Evolutionary conservation across 2,888 invertebrate species (phyloP), one percentile per base, ranked within the genome.

Genomic region (Scrobipalpa atriplicella): DNA sequence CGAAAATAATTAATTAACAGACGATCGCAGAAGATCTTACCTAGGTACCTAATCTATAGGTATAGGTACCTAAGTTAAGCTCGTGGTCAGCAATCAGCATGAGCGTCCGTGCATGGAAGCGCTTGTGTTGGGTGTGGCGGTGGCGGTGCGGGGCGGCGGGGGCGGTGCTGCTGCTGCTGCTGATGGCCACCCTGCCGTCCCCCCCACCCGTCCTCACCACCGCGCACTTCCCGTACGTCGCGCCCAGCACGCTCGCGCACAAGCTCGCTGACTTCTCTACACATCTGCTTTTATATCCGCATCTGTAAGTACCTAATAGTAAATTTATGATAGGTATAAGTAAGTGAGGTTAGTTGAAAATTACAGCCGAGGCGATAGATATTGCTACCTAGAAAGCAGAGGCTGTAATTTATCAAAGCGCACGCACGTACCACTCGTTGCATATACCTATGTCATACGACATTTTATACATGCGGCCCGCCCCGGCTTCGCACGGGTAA

Each of bases 261-360:
- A 77, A 75, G 68, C 84, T 88, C 65, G 85, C 87, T 3, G 87
- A 87, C 77, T 85, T 85, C 74, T 75, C 77, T 64, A 74, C 83
- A 67, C 80, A 84, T 63, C 79, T 82, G 51, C 76, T 74, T 7
- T 72, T 78, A 36, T 67, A 74, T 38, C 65, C 71, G 0, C 71
- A 73, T 62, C 63, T 75, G 77, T 77, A 19, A 70, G 75, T 64
- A n/a, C 0, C 6, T n/a, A n/a, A n/a, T n/a, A n/a, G n/a, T n/a
- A n/a, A n/a, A n/a, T n/a, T n/a, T n/a, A n/a, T n/a, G n/a, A n/a
- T n/a, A n/a, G n/a, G n/a, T n/a, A n/a, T n/a, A n/a, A n/a, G n/a
- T n/a, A n/a, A n/a, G n/a, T n/a, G n/a, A n/a, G n/a, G n/a, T n/a
- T n/a, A n/a, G n/a, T n/a, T n/a, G n/a, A n/a, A n/a, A n/a, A n/a